Evolutionary conservation across 2,888 invertebrate genomes (phyloP).

Genomic region (Capitulum mitella): DNA sequence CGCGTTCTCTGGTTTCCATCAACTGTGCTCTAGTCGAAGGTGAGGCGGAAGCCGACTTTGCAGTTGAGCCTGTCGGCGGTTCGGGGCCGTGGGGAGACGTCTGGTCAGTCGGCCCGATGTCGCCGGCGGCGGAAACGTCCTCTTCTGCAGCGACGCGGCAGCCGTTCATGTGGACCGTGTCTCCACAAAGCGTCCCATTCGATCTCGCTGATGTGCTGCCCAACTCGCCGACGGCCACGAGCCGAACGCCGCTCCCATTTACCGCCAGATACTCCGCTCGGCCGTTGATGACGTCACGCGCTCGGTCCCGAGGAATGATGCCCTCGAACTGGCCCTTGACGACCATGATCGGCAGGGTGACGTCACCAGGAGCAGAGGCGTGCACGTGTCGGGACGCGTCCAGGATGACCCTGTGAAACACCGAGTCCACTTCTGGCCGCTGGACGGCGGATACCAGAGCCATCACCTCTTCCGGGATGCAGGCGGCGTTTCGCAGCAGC

Average conservation of each 20-base stretch:
- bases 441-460: not conserved
- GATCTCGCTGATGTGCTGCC: not conserved
- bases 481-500: not conserved
- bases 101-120: no score
- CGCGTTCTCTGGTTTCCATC: no score
- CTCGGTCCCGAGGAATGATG: not conserved
- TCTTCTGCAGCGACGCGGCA: no score
- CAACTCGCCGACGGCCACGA: not conserved
- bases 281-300: constrained; percentile 16
- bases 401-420: not conserved
- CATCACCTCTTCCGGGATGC: not conserved
- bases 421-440: not conserved
- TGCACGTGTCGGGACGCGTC: not conserved
- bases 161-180: no score
- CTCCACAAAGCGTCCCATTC: no score
- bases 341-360: not conserved
- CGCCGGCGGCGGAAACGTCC: no score
- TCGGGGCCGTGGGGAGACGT: no score
- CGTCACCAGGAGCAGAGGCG: not conserved
- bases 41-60: no score
- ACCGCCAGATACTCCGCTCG: not conserved
- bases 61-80: no score
- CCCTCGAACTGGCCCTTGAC: constrained; percentile 5
- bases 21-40: no score
- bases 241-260: not conserved